Evolutionary conservation across 2,113 vertebrate genomes (phyloP), one percentile per base, ranked within the genome.

Genomic region (Mohoua ochrocephala): DNA sequence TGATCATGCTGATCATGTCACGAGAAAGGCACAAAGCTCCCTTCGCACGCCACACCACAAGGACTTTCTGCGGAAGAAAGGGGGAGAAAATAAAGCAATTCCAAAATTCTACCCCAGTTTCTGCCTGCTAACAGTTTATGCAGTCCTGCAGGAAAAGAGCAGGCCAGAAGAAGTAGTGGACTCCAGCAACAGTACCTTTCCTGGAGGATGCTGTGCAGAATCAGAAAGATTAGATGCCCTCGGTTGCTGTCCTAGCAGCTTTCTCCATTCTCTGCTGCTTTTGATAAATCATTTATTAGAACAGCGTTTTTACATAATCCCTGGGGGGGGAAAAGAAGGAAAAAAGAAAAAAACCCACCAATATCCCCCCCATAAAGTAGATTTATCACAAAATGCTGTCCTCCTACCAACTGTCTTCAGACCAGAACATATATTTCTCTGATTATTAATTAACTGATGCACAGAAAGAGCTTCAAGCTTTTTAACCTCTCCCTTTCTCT

Each of bases 231-330:
- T 86, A 41, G 44, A 49, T 68, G 63, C 49, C 67, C 56, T 83
- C 35, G 31, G 52, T 35, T 90, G 68, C 81, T 89, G 31, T 84
- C 78, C 56, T 84, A 77, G 83, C 42, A 92, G 33, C 85, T 91
- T 94, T 94, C 49, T 47, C 78, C 49, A 35, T 93, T 88, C 88
- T 94, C 91, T 86, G 52, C 42, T 4, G 49, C 70, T 90, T 95
- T 95, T 95, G 87, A 96, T 96, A 95, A 93, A 97, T 91, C 89
- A 96, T 97, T 95, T 97, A 96, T 95, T 95, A 95, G 83, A 93
- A 52, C 15, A 80, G 60, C 8, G 1, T 77, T 94, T 96, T 94
- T 93, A 94, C 81, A 91, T 93, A 97, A 96, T 87, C 67, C 47
- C 18, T 1, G n/a, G 61, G 31, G 37, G 8, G 4, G 10, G 0